These are phyloP conservation scores for Platycheirus rosarum DNA, from an alignment of 2,888 invertebrate genomes.

Conservation along the genomic window DNA sequence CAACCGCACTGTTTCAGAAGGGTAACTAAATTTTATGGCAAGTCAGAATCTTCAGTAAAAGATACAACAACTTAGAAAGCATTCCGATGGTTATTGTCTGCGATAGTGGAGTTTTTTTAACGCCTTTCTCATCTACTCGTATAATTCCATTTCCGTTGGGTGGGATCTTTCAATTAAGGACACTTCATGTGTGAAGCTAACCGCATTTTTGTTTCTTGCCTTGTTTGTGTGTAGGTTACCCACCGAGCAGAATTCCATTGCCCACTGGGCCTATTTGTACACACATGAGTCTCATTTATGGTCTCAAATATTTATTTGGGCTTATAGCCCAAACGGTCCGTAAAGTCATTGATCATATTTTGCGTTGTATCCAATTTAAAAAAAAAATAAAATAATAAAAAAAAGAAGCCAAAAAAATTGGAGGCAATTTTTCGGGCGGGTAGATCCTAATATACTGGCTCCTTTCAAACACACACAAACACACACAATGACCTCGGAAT, in stretches of 20 bases:
- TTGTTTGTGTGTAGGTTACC: neutral
- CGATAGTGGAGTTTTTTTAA: slow-evolving; percentile 9
- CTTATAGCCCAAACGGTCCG: slow-evolving; percentile 60
- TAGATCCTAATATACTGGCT: slow-evolving; percentile 57
- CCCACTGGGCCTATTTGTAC: slow-evolving; percentile 47
- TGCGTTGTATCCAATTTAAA: slow-evolving; percentile 61
- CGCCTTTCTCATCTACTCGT: slow-evolving; percentile 47
- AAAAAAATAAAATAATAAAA: slow-evolving; percentile 7
- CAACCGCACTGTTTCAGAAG: slow-evolving; percentile 1
- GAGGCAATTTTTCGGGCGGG: slow-evolving; percentile 34
- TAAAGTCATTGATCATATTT: slow-evolving; percentile 72
- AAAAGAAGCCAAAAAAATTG: neutral
- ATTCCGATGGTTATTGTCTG: slow-evolving; percentile 36
- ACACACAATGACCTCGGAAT: slow-evolving; percentile 25
- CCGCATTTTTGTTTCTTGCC: slow-evolving; percentile 3
- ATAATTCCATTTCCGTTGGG: slow-evolving; percentile 55
- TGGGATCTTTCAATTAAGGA: slow-evolving; percentile 68
- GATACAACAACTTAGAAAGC: slow-evolving; percentile 16
- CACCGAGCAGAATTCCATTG: neutral
- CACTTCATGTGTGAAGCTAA: slow-evolving; percentile 43
- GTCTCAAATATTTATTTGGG: slow-evolving; percentile 67
- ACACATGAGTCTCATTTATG: slow-evolving; percentile 52
- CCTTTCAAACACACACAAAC: neutral
- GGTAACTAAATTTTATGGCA: slow-evolving; percentile 59
- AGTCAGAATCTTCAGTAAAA: slow-evolving; percentile 8